Evolutionary conservation across 2,113 vertebrate species (phyloP).

Genomic region (Rostratula benghalensis): DNA sequence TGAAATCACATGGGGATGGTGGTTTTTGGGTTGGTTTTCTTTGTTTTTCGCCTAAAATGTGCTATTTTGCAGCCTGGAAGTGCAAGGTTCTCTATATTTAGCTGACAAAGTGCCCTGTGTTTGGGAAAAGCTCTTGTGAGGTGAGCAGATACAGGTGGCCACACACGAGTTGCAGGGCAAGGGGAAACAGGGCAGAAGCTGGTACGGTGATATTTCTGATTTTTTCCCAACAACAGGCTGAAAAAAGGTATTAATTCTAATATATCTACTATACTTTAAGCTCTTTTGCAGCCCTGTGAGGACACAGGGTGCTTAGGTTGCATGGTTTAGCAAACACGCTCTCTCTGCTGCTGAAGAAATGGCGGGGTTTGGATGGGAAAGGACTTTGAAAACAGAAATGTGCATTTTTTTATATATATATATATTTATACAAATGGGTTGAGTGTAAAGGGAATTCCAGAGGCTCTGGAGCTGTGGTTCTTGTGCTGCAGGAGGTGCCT

Average conservation of each 20-base stretch:
- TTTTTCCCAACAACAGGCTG: background rate
- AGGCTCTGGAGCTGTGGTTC: background rate
- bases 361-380: background rate
- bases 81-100: background rate
- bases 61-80: background rate
- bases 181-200: background rate
- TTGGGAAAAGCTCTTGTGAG: background rate
- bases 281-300: background rate
- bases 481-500: background rate
- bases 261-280: rapidly evolving
- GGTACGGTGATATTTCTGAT: background rate
- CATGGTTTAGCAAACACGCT: background rate
- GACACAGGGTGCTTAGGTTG: background rate
- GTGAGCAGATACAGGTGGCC: rapidly evolving
- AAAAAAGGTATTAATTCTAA: background rate
- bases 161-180: background rate
- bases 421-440: background rate
- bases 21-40: background rate
- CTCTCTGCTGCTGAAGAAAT: background rate
- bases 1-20: background rate
- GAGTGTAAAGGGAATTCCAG: background rate
- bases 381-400: background rate
- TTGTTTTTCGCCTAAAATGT: background rate
- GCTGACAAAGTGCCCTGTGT: background rate
- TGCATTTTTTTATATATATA: background rate